Evolutionary conservation across 2,888 invertebrate species (phyloP), one percentile per base, ranked within the genome.

Genomic region (Andrena bicolor): DNA sequence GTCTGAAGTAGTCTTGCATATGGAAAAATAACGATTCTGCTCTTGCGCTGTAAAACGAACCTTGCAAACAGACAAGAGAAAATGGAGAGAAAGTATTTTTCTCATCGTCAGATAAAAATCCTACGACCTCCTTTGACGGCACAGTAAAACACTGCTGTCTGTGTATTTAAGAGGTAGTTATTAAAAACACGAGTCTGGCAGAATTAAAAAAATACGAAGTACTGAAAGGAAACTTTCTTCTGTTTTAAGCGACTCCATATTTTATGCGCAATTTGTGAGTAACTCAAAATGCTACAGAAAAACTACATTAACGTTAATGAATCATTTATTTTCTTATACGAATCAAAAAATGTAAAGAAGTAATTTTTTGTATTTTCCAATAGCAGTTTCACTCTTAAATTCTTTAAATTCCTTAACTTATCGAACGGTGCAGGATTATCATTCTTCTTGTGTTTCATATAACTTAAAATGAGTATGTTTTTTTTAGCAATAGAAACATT

Each of bases 81-180:
- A 56, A 56, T 13, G 56, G 58, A 2, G 58, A 16, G 26, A 58
- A 58, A 26, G 41, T 58, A 26, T 58, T 58, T 58, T 58, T 28
- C 26, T 58, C 28, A 28, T 41, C 16, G 4, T 4, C 41, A 41
- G 13, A 26, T 26, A 5, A 58, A 58, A 58, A 58, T 58, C 16
- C 58, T 58, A 26, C 58, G 28, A 58, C 28, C 28, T 13, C 41
- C 16, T 58, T 26, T 26, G 28, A 58, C 8, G 58, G 13, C 28
- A 6, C 28, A 28, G 58, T 58, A 58, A 28, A 58, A 58, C 28
- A 26, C 26, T 26, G 28, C 13, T 16, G 58, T 16, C 8, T 16
- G 26, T 20, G 58, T 58, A 58, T 58, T 58, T 58, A 16, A 58
- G 26, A 58, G 13, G 28, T 28, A 13, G 28, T 58, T 28, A 26